phyloP scores from a whole-genome alignment of 2,113 vertebrate species.

The Urocolius indicus region DNA sequence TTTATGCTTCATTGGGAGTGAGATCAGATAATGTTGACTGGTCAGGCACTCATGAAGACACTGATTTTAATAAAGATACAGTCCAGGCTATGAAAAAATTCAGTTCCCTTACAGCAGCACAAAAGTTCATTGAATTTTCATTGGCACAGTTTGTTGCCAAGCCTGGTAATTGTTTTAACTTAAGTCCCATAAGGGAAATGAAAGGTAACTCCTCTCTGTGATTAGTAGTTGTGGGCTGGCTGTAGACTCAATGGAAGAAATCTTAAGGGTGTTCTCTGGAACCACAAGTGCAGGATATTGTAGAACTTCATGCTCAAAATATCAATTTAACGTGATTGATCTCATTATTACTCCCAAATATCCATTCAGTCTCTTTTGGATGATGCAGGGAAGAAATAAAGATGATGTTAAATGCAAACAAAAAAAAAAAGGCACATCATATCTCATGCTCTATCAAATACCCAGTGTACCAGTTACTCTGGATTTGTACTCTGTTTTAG shows the following conservation, averaged over 20 bases:
- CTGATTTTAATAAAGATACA: neutral
- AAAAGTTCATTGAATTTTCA: neutral
- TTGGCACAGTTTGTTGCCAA: neutral
- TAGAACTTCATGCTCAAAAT: neutral
- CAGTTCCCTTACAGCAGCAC: neutral
- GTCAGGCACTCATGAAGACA: neutral
- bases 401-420: neutral
- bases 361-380: neutral
- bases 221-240: neutral
- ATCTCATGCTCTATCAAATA: neutral
- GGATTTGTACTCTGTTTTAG: neutral
- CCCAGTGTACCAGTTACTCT: neutral
- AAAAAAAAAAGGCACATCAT: neutral
- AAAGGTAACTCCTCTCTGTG: neutral
- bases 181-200: neutral
- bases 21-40: neutral
- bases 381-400: neutral
- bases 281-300: neutral
- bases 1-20: neutral
- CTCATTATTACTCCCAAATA: neutral
- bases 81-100: neutral
- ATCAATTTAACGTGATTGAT: neutral
- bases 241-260: neutral
- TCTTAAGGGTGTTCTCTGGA: conserved; percentile 12
- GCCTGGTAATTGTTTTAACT: neutral